phyloP scores from a whole-genome alignment of 2,113 vertebrate species.

The Scomber scombrus region DNA sequence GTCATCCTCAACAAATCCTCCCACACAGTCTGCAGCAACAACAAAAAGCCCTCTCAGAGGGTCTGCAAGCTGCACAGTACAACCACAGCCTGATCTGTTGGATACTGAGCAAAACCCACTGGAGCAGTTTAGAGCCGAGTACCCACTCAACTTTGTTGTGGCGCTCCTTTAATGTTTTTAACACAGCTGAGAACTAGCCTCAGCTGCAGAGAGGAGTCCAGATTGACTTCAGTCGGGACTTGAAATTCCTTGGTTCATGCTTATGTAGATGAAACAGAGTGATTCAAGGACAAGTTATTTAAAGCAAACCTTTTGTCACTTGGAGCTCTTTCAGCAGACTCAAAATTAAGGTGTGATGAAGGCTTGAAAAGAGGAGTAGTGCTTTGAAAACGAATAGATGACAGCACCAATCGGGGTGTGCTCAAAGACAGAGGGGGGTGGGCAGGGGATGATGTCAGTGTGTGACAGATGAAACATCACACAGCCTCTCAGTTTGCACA shows the following conservation, averaged over 20 bases:
- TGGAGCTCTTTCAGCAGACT: background rate
- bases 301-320: slow-evolving; percentile 2
- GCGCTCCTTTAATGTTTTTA: background rate
- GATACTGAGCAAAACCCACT: background rate
- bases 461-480: slow-evolving; percentile 71
- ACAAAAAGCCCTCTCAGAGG: slow-evolving; percentile 67
- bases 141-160: background rate
- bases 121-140: slow-evolving; percentile 1
- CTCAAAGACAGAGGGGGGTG: slow-evolving; percentile 45
- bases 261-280: background rate
- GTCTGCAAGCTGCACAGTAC: slow-evolving; percentile 21
- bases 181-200: no score
- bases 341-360: slow-evolving; percentile 21
- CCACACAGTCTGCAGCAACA: slow-evolving; percentile 76
- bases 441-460: slow-evolving; percentile 67
- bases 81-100: slow-evolving; percentile 2
- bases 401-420: slow-evolving; percentile 47
- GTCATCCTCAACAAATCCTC: slow-evolving; percentile 75
- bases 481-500: slow-evolving; percentile 57
- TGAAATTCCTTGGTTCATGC: background rate
- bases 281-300: background rate
- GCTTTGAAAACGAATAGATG: slow-evolving; percentile 32
- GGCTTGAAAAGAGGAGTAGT: background rate
- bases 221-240: background rate
- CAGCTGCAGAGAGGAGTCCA: background rate